Evolutionary conservation across 1,140 invertebrate genomes (phyloP), one percentile per base, ranked within the genome.

Genomic region (Elymnias hypermnestra): DNA sequence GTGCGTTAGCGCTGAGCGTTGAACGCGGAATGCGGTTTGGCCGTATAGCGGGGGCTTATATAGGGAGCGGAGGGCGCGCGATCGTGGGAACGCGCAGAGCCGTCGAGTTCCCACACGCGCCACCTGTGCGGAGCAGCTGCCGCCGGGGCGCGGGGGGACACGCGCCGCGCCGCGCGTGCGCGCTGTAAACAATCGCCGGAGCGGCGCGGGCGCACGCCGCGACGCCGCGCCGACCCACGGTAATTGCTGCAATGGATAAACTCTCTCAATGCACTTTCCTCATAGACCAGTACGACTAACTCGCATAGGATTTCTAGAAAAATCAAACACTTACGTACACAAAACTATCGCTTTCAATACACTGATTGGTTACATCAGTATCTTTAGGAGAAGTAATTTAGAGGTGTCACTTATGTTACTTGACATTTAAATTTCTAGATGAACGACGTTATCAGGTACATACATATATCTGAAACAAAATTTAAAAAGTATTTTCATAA

Each of bases 61-160:
- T 89, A 89, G 76, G 43, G 67, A 72, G 63, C 50, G 58, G 72
- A 68, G 75, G 66, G 82, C 75, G 75, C 72, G 71, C 76, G 67
- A 84, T 81, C 86, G 86, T 87, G 86, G 83, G 86, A 87, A 86
- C 78, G 72, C 66, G 67, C 67, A 58, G 72, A 73, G 77, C 70
- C 68, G 81, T 81, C 87, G 88, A 87, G 88, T 88, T 88, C 83
- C 83, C 85, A 86, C 84, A 83, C 82, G 78, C 78, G 81, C 84
- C 84, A 85, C 85, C 79, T 87, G 83, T 86, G 83, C 76, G 74
- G 70, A 64, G 83, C 85, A 84, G 85, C 79, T 82, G 81, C 81
- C 76, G 79, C 55, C 59, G 73, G 72, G 68, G 69, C 55, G 75
- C 67, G 73, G 67, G 68, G 73, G 66, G 67, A 60, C 72, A 66